phyloP scores from a whole-genome alignment of 2,888 invertebrate genomes.

The Taphrorychus bicolor region DNA sequence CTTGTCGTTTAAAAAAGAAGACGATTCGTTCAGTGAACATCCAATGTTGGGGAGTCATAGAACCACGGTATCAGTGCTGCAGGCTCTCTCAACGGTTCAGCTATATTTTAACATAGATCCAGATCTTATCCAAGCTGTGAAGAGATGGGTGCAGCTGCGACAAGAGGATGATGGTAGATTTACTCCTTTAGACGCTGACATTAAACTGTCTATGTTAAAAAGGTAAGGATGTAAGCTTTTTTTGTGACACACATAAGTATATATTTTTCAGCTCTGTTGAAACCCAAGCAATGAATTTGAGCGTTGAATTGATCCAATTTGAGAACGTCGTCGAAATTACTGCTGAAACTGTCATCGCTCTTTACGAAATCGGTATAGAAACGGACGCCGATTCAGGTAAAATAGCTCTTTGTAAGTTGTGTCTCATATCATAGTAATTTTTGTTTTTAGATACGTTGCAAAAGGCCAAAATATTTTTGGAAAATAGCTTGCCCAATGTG shows the following conservation, averaged over 20 bases:
- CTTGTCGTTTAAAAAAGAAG: constrained; percentile 68
- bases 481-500: constrained; percentile 64
- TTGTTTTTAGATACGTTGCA: constrained; percentile 56
- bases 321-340: constrained; percentile 68
- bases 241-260: not conserved
- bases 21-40: constrained; percentile 73
- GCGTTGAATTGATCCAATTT: constrained; percentile 61
- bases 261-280: constrained; percentile 11
- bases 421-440: not conserved
- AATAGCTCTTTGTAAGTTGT: not conserved
- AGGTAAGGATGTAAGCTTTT: constrained; percentile 37
- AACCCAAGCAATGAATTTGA: constrained; percentile 57
- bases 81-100: constrained; percentile 68
- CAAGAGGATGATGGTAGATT: constrained; percentile 70
- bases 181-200: constrained; percentile 66
- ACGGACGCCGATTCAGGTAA: constrained; percentile 52
- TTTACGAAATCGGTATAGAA: constrained; percentile 66
- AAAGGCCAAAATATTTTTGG: constrained; percentile 66
- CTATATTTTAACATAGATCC: constrained; percentile 69
- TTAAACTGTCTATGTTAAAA: constrained; percentile 55
- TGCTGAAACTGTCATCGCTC: constrained; percentile 67
- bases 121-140: constrained; percentile 65
- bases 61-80: constrained; percentile 67
- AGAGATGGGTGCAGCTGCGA: constrained; percentile 68
- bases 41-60: constrained; percentile 68